Evolutionary conservation across 2,113 vertebrate genomes (phyloP), one percentile per base, ranked within the genome.

Genomic region (Petaurus breviceps): DNA sequence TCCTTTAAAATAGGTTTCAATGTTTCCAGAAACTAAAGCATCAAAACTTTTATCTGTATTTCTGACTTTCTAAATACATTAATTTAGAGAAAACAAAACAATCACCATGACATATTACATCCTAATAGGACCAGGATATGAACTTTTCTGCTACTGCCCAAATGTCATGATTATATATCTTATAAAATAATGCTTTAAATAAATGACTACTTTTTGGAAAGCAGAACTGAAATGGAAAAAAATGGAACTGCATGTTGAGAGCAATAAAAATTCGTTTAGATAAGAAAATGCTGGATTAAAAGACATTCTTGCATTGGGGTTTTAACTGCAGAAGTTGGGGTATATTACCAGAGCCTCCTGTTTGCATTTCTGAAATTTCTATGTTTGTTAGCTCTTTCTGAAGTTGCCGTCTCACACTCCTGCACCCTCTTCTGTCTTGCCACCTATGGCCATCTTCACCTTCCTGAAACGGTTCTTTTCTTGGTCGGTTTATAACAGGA

Each of bases 391-490:
- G 57, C 53, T 97, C 98, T 97, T 98, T 99, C 96, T 98, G 98
- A 94, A 98, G 98, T 1, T 98, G 98, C 31, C 94, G 92, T 96
- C 98, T 98, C 90, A 97, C 94, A 68, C 93, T 97, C 97, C 98
- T 97, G 96, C 91, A 98, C 97, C 98, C 98, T 94, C 97, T 96
- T 92, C 97, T 95, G 1, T 99, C 98, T 89, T 97, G 97, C 97
- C 97, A 97, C 91, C 97, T 96, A 90, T 96, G 93, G 46, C 95
- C 94, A 68, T 99, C 99, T 53, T 98, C 98, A 61, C 57, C 93
- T 57, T 99, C 99, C 28, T 98, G 98, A 94, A 97, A 95, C 14
- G 95, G 96, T 52, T 98, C 98, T 94, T 98, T 99, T 95, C 98
- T 99, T 97, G 98, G 97, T 95, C 98, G 97, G 93, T 96, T 98